phyloP scores from a whole-genome alignment of 2,797 vertebrate genomes.

The Eurystomus glaucurus region DNA sequence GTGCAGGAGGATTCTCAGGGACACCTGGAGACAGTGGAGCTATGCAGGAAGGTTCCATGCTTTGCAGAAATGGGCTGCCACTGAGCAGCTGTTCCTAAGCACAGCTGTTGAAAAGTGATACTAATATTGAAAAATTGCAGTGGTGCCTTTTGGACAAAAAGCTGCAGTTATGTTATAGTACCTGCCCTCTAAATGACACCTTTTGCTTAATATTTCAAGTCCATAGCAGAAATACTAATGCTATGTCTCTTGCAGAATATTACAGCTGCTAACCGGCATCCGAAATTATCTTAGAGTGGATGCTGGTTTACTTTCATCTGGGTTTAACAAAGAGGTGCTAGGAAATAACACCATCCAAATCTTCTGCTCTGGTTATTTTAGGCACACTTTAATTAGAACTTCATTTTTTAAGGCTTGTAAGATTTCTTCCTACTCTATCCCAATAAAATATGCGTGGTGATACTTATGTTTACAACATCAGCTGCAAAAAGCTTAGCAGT shows the following conservation, averaged over 20 bases:
- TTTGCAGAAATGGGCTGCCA: not conserved
- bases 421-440: not conserved
- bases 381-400: conserved; percentile 43
- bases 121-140: not conserved
- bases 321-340: conserved; percentile 50
- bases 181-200: not conserved
- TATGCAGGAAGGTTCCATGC: fast-evolving
- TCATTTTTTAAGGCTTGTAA: conserved; percentile 34
- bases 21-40: fast-evolving
- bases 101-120: not conserved
- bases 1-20: not conserved
- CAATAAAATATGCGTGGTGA: not conserved
- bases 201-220: conserved; percentile 28
- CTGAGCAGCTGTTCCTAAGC: not conserved
- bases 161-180: not conserved
- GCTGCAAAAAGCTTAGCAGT: not conserved
- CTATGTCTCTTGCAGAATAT: not conserved
- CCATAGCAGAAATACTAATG: not conserved
- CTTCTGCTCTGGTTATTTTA: conserved; percentile 58
- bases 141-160: not conserved
- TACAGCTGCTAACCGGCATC: not conserved
- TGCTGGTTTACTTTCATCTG: not conserved
- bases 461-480: conserved; percentile 10
- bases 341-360: conserved; percentile 52
- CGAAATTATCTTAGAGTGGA: not conserved